Evolutionary conservation across 2,888 invertebrate genomes (phyloP).

Genomic region (Anoplius nigerrimus): DNA sequence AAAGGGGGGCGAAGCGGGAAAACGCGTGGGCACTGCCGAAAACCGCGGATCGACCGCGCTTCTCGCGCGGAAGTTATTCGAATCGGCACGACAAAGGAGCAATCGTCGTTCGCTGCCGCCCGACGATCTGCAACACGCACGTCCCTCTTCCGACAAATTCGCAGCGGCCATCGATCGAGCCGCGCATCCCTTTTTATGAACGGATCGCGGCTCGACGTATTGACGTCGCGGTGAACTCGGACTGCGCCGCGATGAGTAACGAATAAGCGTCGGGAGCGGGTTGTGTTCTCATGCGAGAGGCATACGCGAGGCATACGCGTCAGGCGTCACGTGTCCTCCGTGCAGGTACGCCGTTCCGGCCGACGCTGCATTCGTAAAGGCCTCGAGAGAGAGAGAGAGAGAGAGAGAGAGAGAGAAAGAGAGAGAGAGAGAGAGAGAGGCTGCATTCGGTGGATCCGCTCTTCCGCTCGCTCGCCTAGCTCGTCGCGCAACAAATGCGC

Average conservation of each 20-base stretch:
- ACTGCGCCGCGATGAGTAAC: conserved; percentile 20
- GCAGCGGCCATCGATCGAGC: background rate
- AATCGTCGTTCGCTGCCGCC: background rate
- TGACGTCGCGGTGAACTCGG: background rate
- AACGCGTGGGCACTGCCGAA: background rate
- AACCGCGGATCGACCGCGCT: no score
- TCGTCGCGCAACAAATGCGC: conserved; percentile 44
- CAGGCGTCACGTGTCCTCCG: background rate
- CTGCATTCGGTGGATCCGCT: conserved; percentile 20
- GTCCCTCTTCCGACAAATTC: background rate
- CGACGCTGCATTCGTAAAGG: conserved; percentile 50
- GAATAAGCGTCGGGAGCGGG: conserved; percentile 41
- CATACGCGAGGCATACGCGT: conserved; percentile 38
- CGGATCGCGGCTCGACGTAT: background rate
- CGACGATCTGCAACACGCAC: background rate
- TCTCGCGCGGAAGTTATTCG: conserved; percentile 7
- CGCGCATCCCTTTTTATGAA: background rate
- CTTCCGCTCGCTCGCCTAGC: conserved; percentile 9
- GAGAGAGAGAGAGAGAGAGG: no score
- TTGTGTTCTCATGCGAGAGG: conserved; percentile 55
- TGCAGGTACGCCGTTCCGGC: conserved; percentile 29
- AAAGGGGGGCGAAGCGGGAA: background rate
- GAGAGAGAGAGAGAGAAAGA: no score
- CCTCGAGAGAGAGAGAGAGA: no score
- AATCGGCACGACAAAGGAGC: conserved; percentile 6